Evolutionary conservation across 2,113 vertebrate genomes (phyloP), one percentile per base, ranked within the genome.

Genomic region (Phrynosoma platyrhinos): DNA sequence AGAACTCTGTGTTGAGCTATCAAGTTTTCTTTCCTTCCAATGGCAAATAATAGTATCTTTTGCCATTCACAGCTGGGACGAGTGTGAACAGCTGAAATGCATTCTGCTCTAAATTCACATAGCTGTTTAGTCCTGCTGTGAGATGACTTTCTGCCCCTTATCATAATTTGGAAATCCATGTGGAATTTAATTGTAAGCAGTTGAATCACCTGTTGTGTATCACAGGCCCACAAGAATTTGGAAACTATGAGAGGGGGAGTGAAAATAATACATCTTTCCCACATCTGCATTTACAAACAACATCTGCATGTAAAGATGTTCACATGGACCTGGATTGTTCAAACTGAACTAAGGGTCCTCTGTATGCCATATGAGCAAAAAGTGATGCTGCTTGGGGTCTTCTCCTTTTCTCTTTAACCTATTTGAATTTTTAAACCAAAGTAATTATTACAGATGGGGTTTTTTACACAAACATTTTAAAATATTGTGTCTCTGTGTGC

Each of bases 21-120:
- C 23, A 77, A 36, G 58, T 47, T 66, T 36, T 36, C 16, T 55
- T 32, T 76, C 42, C 7, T 16, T 53, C n/a, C 66, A 20, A 36
- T 55, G 47, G 55, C 80, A 40, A 83, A 88, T 55, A 78, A 36
- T 21, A 84, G 47, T 21, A 36, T 2, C 69, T 78, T 30, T 36
- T 23, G n/a, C 72, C 16, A 82, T 36, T 78, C 5, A 47, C 47
- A 53, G 64, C n/a, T 78, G 47, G 58, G 58, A 69, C 36, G 30
- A 82, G 42, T 40, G 27, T 52, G 64, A 87, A 66, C 69, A 87
- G 86, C 27, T 87, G 79, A 82, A 82, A 16, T 9, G 12, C 30
- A 18, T 53, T n/a, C 55, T 74, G 36, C 79, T 69, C 68, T 9
- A 83, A 32, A 86, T 79, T 85, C 74, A 78, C 30, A 78, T 32